Base-by-base conservation (phyloP, 2,113 vertebrate genomes). In the Psilopogon haemacephalus region DNA sequence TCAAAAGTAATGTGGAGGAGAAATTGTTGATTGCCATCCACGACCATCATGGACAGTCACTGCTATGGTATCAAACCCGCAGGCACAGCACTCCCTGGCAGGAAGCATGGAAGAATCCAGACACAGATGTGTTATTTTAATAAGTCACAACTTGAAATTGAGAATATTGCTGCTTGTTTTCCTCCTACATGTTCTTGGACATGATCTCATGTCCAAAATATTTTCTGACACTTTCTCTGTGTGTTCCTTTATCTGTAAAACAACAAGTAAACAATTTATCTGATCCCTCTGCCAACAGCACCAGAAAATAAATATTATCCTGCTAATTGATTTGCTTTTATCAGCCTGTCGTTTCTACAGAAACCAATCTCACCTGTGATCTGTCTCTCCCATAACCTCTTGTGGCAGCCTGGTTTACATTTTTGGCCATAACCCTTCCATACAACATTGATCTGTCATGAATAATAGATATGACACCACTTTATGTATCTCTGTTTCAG, bases 391-490 rank as follows among this genome's bases (percentile, higher is more conserved):
- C 73, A 48, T 86, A 97, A 95, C 60, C 33, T 84, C 56, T 46
- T 37, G 67, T 95, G 94, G 71, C 96, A 95, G 86, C 76, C 88
- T 92, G 84, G n/a, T 96, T 95, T 96, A 84, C 89, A 83, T 96
- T 92, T 92, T 85, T 95, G 75, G 83, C 93, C 78, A 94, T 96
- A 96, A 79, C 79, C 88, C 88, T 94, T 97, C 95, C 95, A 95
- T 67, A 90, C 70, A 93, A 94, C 93, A 96, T 92, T 93, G 92
- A 97, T 96, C 95, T 96, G 90, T 96, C 94, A 86, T 79, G 83
- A 97, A 89, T 92, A 94, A 88, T 12, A 60, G 27, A 59, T 75
- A 76, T 64, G 86, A 81, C 81, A 92, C 94, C 89, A 91, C 91
- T 94, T 94, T 89, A 94, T 58, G 65, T 30, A 68, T 95, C 91